phyloP scores from a whole-genome alignment of 2,113 vertebrate genomes.

The Xenotilapia flavipinnis region DNA sequence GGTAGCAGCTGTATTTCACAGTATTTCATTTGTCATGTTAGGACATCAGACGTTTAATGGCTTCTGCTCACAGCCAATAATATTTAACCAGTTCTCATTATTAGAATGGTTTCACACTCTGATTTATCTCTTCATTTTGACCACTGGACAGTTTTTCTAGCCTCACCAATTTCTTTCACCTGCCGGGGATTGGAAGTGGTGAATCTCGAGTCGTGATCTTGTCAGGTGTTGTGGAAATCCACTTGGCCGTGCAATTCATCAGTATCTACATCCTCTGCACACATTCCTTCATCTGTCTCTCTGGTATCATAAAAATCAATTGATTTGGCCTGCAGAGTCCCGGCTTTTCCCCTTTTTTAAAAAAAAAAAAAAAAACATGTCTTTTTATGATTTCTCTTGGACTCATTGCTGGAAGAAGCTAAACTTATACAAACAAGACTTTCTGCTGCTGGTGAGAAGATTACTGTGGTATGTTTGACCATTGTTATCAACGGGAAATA shows the following conservation, averaged over 20 bases:
- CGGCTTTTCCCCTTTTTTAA: not conserved
- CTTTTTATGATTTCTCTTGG: constrained; percentile 28
- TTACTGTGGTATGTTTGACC: not conserved
- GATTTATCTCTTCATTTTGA: constrained; percentile 68
- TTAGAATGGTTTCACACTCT: constrained; percentile 47
- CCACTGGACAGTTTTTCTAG: constrained; percentile 1
- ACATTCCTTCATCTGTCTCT: constrained; percentile 53
- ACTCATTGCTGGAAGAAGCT: not conserved
- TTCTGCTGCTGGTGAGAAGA: not conserved
- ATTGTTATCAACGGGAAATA: not conserved
- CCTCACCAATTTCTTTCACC: constrained; percentile 40
- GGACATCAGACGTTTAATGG: constrained; percentile 52
- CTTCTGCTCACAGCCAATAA: constrained; percentile 30
- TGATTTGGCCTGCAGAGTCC: constrained; percentile 46
- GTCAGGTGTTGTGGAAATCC: constrained; percentile 61
- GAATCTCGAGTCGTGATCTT: constrained; percentile 53
- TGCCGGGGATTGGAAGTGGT: constrained; percentile 40
- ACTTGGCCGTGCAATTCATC: constrained; percentile 51
- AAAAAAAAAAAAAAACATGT: not conserved
- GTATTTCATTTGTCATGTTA: constrained; percentile 52
- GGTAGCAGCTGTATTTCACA: constrained; percentile 36
- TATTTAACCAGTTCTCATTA: constrained; percentile 58
- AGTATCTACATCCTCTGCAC: constrained; percentile 46
- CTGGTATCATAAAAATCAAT: constrained; percentile 58
- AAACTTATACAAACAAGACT: not conserved